Percentiles rank a stretch among this genome's conserved stretches.
Conservation (phyloP, 2,113 vertebrate genomes). For the Syrmaticus mikado region DNA sequence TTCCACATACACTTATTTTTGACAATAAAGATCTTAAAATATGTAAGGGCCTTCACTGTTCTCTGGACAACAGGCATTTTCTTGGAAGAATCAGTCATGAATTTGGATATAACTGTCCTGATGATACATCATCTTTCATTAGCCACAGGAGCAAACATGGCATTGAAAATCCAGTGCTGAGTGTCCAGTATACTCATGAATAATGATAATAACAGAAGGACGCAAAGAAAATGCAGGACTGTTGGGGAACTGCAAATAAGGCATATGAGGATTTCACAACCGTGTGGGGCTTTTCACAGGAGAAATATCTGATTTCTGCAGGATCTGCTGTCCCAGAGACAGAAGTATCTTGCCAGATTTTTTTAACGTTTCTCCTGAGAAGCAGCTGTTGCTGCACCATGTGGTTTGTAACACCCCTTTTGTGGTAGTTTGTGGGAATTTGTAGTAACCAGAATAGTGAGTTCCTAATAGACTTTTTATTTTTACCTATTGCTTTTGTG, state of each 20-base stretch:
- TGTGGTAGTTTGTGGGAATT: background rate
- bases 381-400: constrained; percentile 9
- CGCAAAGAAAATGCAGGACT: background rate
- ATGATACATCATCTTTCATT: background rate
- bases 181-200: constrained; percentile 1
- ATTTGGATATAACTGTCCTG: background rate
- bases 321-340: constrained; percentile 21
- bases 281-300: background rate
- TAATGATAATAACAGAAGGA: background rate
- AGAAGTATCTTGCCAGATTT: background rate
- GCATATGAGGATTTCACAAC: background rate
- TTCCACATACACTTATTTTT: background rate
- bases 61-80: background rate
- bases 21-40: background rate
- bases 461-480: background rate
- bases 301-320: constrained; percentile 47
- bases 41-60: background rate
- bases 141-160: background rate
- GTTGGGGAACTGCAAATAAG: constrained; percentile 4
- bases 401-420: background rate
- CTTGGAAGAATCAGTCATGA: background rate
- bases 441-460: background rate
- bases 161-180: background rate
- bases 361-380: background rate
- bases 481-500: background rate